These are phyloP conservation scores for Propithecus deckenii DNA, from an alignment of 2,797 vertebrate genomes.

Conservation along the genomic window DNA sequence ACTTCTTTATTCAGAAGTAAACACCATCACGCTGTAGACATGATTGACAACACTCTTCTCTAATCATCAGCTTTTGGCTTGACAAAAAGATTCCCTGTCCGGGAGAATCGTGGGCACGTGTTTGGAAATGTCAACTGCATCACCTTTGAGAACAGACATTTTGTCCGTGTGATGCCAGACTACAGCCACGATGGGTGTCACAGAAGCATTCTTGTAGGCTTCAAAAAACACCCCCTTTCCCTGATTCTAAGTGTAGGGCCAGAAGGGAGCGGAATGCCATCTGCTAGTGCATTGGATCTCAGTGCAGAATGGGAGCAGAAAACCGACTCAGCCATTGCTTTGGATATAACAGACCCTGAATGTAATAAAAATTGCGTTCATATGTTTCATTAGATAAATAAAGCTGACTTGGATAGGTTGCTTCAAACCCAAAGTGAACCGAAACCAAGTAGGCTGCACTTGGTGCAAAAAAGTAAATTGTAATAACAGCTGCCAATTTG, in stretches of 20 bases:
- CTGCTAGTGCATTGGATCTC: slow-evolving; percentile 57
- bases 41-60: not conserved
- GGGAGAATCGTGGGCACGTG: not conserved
- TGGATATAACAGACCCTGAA: slow-evolving; percentile 58
- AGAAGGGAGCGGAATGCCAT: slow-evolving; percentile 55
- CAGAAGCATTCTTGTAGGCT: not conserved
- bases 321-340: slow-evolving; percentile 61
- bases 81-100: not conserved
- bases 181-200: not conserved
- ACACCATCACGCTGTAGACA: accelerated
- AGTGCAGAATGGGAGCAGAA: slow-evolving; percentile 48
- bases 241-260: slow-evolving; percentile 56
- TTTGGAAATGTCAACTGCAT: slow-evolving; percentile 23
- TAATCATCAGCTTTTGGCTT: slow-evolving; percentile 38
- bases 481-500: not conserved
- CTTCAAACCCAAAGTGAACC: slow-evolving; percentile 68
- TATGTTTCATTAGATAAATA: slow-evolving; percentile 76
- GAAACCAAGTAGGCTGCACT: slow-evolving; percentile 67
- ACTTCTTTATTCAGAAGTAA: not conserved
- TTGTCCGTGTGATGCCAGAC: not conserved
- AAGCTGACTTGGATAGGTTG: slow-evolving; percentile 68
- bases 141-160: slow-evolving; percentile 30
- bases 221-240: not conserved
- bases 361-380: slow-evolving; percentile 57
- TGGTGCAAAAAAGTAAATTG: slow-evolving; percentile 5